Percentiles rank a stretch among this genome's conserved stretches.
These are phyloP conservation scores for Acanthopagrus latus DNA, from an alignment of 2,797 vertebrate species.

Conservation along the genomic window DNA sequence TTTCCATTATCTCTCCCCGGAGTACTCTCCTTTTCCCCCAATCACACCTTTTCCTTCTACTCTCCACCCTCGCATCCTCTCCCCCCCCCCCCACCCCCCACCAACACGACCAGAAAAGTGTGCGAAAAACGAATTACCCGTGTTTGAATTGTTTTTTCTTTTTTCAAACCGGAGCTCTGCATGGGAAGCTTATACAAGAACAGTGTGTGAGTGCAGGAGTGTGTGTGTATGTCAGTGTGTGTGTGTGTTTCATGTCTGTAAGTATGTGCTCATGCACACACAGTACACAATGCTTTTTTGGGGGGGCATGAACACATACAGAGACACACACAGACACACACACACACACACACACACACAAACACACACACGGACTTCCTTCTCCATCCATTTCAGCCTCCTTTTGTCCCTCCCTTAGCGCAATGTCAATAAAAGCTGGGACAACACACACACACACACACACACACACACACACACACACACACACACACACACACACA, in stretches of 20 bases:
- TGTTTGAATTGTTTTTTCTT: conserved; percentile 56
- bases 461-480: conserved; percentile 18
- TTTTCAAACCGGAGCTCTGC: conserved; percentile 36
- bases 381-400: conserved; percentile 17
- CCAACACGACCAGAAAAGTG: not conserved
- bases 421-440: conserved; percentile 65
- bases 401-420: conserved; percentile 44
- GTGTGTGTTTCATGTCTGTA: conserved; percentile 21
- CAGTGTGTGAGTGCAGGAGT: conserved; percentile 1
- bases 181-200: conserved; percentile 26
- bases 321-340: not conserved
- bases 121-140: conserved; percentile 56
- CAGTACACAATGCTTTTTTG: not conserved
- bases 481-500: conserved; percentile 25
- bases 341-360: no score
- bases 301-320: conserved; percentile 1
- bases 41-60: conserved; percentile 30
- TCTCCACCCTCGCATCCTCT: not conserved
- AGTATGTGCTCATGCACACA: conserved; percentile 1
- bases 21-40: conserved; percentile 47
- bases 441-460: conserved; percentile 25
- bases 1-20: conserved; percentile 68
- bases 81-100: no score
- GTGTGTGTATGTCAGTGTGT: not conserved
- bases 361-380: not conserved